Evolutionary conservation across 2,113 vertebrate genomes (phyloP), one percentile per base, ranked within the genome.

Genomic region (Ivindomyrus marchei): DNA sequence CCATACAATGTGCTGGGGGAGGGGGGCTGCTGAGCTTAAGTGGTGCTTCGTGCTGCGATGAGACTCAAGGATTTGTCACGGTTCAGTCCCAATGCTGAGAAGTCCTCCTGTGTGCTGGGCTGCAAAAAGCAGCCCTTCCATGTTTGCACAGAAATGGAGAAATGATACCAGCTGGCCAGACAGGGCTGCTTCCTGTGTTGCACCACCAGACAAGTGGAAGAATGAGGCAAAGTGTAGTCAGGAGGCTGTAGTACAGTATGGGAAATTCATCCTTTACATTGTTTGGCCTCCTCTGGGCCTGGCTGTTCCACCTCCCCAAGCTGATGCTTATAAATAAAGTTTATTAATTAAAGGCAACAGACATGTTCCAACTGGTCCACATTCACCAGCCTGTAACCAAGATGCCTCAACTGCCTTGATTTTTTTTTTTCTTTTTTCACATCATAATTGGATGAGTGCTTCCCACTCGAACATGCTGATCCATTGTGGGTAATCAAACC

Each of bases 241-340:
- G 36, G 1, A 42, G 15, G 36, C 74, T 19, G 36, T 2, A 19
- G 15, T 42, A 5, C 74, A 36, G 36, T 19, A 8, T 80, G 36
- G 74, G 74, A 77, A 77, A 42, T 77, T 15, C 70, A 19, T 77
- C 36, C 70, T 70, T 70, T 70, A 70, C n/a, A 70, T 70, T 70
- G 62, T 70, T 70, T 27, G 1, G 3, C 62, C 10, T 70, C 62
- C 27, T 70, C n/a, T 11, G n/a, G n/a, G 17, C 3, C 36, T 83
- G 39, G 36, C 77, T 83, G 77, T 45, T 45, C 19, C 77, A 42
- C 39, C 13, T 85, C 80, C 80, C 45, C 39, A 24, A 24, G 80
- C 80, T 9, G 8, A 85, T 45, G 83, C 24, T 47, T 85, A 24
- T 85, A 85, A 85, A 85, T 85, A 85, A 85, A 85, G 83, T 85